Evolutionary conservation across 1,140 invertebrate genomes (phyloP), one percentile per base, ranked within the genome.

Genomic region (Hyposmocoma kahamanoa): DNA sequence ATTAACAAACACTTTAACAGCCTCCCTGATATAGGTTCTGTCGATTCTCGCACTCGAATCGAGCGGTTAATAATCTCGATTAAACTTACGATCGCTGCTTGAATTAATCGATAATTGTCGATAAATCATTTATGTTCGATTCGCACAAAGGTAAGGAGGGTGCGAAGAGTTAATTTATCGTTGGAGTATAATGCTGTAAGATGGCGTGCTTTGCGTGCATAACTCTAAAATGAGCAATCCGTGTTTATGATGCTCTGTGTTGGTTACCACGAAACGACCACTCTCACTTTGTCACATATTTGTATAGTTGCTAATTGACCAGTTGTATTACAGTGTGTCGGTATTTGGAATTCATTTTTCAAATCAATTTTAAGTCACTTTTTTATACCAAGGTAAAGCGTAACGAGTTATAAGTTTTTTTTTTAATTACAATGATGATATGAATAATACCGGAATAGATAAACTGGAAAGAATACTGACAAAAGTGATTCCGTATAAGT

Each of bases 41-140:
- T 55, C 62, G 49, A 49, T 51, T 54, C 56, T 41, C 63, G 54
- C 64, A 69, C 52, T 62, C 53, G 53, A 62, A 47, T 54, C 56
- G 49, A 53, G 48, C 60, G 64, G 59, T 76, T 65, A 72, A 72
- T 77, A 76, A 72, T 73, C 60, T 66, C 64, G 67, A 66, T 67
- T 67, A 75, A 80, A 84, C 62, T 76, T 79, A 80, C 74, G 72
- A 76, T 59, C 69, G 75, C 81, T 81, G 78, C 79, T 83, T 84
- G 81, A 83, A 84, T 84, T 84, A 84, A 84, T 84, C 81, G 81
- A 73, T 84, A 84, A 84, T 84, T 82, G 79, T 79, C 65, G 60
- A 80, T 84, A 84, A 84, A 82, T 84, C 78, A 84, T 81, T 70
- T 71, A 72, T 82, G 78, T 77, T 73, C 74, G 70, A 72, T 77